Conservation (phyloP, 2,113 vertebrate genomes). For the Hemichromis elongatus region DNA sequence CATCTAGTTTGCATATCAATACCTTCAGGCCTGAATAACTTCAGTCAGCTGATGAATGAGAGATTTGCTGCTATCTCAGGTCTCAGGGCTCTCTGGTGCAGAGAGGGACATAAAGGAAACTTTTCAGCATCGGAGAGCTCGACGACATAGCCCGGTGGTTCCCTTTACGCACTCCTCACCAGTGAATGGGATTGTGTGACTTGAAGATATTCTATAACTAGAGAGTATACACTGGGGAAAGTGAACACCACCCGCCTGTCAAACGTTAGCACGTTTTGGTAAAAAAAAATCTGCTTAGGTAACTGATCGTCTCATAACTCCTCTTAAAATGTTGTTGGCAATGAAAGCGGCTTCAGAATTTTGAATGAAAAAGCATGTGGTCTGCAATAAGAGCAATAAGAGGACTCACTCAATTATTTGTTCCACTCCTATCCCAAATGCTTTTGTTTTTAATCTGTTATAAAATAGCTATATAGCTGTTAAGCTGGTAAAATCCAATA, state of each 20-base stretch:
- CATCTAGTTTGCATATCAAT: constrained; percentile 84
- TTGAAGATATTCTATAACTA: constrained; percentile 33
- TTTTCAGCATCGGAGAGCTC: constrained; percentile 71
- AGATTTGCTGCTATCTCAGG: constrained; percentile 76
- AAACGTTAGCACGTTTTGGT: not conserved
- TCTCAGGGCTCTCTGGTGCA: constrained; percentile 72
- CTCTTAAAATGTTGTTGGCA: not conserved
- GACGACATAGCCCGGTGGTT: constrained; percentile 62
- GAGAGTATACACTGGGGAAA: constrained; percentile 9
- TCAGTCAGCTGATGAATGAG: constrained; percentile 84
- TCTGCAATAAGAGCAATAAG: not conserved
- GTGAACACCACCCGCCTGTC: constrained; percentile 23
- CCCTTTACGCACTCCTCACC: constrained; percentile 36
- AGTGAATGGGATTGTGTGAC: constrained; percentile 42
- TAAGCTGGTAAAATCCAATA: not conserved
- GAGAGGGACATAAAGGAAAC: constrained; percentile 57
- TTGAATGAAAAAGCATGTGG: not conserved
- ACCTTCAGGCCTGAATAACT: constrained; percentile 75
- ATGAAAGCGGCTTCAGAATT: not conserved
- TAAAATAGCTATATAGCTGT: not conserved
- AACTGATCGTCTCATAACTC: not conserved
- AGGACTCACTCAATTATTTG: not conserved
- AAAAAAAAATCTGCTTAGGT: not conserved
- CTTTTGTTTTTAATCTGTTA: not conserved
- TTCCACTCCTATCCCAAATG: not conserved